Evolutionary conservation across 2,888 invertebrate species (phyloP).

Genomic region (Agrotis clavis): DNA sequence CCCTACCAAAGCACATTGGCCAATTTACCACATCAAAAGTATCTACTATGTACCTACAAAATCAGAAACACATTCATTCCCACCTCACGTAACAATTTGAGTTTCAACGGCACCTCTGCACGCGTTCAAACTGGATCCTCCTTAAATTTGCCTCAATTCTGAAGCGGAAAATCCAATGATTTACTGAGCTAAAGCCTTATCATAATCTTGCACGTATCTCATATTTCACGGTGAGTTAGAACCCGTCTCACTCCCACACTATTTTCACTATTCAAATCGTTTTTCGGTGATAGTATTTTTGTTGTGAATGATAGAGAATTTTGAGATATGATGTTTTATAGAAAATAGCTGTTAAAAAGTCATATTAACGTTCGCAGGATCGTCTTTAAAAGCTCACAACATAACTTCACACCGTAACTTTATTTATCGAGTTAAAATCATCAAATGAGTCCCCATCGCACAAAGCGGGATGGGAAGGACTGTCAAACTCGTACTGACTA

Average conservation of each 20-base stretch:
- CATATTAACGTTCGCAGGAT: no score
- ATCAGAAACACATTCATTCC: conserved; percentile 63
- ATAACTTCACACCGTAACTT: no score
- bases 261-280: conserved; percentile 81
- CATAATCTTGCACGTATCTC: conserved; percentile 90
- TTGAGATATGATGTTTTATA: background rate
- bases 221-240: conserved; percentile 87
- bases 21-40: conserved; percentile 48
- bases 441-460: no score
- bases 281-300: conserved; percentile 52
- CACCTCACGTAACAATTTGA: conserved; percentile 74
- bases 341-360: no score
- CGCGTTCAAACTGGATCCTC: conserved; percentile 70
- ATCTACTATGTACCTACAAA: conserved; percentile 46
- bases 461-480: no score
- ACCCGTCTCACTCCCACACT: conserved; percentile 74
- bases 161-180: conserved; percentile 88
- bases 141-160: conserved; percentile 87
- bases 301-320: background rate
- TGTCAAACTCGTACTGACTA: no score
- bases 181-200: conserved; percentile 87
- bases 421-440: no score
- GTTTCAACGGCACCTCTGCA: conserved; percentile 67
- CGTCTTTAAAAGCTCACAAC: no score
- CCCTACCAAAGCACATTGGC: conserved; percentile 7